Conservation (phyloP, 92 coral and sea anemone species). For the Siderastrea radians region DNA sequence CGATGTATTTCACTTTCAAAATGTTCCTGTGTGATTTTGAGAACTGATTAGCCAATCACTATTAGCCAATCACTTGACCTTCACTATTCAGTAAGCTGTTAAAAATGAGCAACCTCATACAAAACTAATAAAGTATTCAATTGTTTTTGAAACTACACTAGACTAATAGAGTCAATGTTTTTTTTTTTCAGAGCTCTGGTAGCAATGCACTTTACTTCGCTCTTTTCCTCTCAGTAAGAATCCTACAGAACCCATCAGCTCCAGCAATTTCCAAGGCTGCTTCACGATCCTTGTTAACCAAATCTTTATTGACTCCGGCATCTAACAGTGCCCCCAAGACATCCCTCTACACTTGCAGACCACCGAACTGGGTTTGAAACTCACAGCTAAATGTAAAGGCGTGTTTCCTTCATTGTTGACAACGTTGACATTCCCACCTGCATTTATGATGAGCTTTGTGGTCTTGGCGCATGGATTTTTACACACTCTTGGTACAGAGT, state of each 20-base stretch:
- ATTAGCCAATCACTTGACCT: too few relatives aligned
- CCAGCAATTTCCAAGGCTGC: constrained; percentile 67
- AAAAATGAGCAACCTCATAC: too few relatives aligned
- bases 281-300: constrained; percentile 61
- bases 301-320: constrained; percentile 64
- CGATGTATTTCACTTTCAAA: too few relatives aligned
- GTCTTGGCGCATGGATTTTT: constrained; percentile 13
- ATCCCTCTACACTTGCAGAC: constrained; percentile 6
- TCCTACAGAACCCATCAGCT: constrained; percentile 51
- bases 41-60: too few relatives aligned
- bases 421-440: constrained; percentile 1
- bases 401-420: constrained; percentile 62
- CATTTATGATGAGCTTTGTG: neutral
- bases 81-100: too few relatives aligned
- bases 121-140: too few relatives aligned
- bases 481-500: constrained; percentile 65
- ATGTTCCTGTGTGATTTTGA: too few relatives aligned
- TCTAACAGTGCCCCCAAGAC: constrained; percentile 38
- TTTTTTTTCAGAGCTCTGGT: too few relatives aligned
- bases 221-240: constrained; percentile 45
- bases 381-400: constrained; percentile 64
- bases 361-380: constrained; percentile 38
- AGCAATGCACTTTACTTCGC: too few relatives aligned
- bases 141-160: too few relatives aligned
- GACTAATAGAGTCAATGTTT: too few relatives aligned